Conservation (phyloP, 2,888 invertebrate species). For the Amphipyra berbera region DNA sequence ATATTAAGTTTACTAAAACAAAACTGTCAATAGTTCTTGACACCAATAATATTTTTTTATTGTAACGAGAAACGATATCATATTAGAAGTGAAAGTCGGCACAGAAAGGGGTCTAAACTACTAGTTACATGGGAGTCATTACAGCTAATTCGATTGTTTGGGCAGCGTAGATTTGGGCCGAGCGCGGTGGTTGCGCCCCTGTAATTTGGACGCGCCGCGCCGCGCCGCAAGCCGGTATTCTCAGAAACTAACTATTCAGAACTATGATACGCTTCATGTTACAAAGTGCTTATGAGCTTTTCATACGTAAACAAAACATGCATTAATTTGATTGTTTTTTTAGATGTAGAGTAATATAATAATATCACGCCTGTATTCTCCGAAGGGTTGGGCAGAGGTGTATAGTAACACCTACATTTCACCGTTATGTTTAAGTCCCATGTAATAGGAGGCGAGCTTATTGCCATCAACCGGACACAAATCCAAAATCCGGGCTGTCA, state of each 20-base stretch:
- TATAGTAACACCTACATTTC: no score
- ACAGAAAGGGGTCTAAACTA: constrained; percentile 51
- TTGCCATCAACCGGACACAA: no score
- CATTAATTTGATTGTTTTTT: constrained; percentile 29
- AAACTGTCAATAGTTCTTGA: constrained; percentile 20
- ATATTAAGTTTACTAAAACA: neutral
- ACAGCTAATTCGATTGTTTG: constrained; percentile 87
- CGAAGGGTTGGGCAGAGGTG: no score
- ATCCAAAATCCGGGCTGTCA: no score
- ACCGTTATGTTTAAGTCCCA: no score
- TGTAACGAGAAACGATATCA: constrained; percentile 33
- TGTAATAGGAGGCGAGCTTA: no score
- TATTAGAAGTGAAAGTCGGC: constrained; percentile 55
- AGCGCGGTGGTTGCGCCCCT: constrained; percentile 78
- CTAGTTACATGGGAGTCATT: constrained; percentile 74
- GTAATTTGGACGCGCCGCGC: constrained; percentile 79
- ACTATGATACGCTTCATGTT: constrained; percentile 57
- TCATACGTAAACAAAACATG: constrained; percentile 65
- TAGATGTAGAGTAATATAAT: neutral
- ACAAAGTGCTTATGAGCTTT: constrained; percentile 57
- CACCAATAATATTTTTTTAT: constrained; percentile 23
- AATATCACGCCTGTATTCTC: no score
- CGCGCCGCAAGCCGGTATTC: constrained; percentile 66
- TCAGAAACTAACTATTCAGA: constrained; percentile 73
- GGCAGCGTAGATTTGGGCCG: constrained; percentile 83